Evolutionary conservation across 2,797 vertebrate genomes (phyloP).

Genomic region (Sebastes steindachneri): DNA sequence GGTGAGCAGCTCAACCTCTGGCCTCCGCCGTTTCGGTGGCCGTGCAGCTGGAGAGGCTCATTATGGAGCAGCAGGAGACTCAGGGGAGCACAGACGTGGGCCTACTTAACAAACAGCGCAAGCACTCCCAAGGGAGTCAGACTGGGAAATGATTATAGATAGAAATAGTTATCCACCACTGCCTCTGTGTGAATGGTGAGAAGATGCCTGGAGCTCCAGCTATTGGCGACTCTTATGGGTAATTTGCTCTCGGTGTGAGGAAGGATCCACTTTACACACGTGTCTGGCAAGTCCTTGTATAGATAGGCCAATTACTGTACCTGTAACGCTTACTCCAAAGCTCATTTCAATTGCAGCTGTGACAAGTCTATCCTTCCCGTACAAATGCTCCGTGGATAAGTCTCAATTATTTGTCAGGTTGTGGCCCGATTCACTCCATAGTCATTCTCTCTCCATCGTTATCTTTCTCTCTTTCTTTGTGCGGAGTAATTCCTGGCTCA

Average conservation of each 20-base stretch:
- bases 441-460: conserved; percentile 7
- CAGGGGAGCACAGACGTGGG: conserved; percentile 34
- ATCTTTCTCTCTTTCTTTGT: conserved; percentile 23
- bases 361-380: not conserved
- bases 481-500: conserved; percentile 24
- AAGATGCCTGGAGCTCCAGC: conserved; percentile 13
- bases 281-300: conserved; percentile 15
- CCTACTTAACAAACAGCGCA: conserved; percentile 60
- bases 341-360: conserved; percentile 3
- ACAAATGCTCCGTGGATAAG: conserved; percentile 9
- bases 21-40: conserved; percentile 27
- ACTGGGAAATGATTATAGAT: conserved; percentile 51
- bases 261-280: conserved; percentile 19
- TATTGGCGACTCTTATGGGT: conserved; percentile 13
- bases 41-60: conserved; percentile 60
- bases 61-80: conserved; percentile 59
- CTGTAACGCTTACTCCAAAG: not conserved
- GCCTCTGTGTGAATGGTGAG: conserved; percentile 1
- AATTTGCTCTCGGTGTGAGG: conserved; percentile 23
- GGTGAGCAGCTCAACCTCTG: conserved; percentile 56
- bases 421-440: not conserved
- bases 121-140: conserved; percentile 34
- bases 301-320: conserved; percentile 26
- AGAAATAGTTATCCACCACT: conserved; percentile 32
- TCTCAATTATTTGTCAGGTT: conserved; percentile 36